Conservation (phyloP, 1,140 invertebrate genomes). For the Pissodes strobi region DNA sequence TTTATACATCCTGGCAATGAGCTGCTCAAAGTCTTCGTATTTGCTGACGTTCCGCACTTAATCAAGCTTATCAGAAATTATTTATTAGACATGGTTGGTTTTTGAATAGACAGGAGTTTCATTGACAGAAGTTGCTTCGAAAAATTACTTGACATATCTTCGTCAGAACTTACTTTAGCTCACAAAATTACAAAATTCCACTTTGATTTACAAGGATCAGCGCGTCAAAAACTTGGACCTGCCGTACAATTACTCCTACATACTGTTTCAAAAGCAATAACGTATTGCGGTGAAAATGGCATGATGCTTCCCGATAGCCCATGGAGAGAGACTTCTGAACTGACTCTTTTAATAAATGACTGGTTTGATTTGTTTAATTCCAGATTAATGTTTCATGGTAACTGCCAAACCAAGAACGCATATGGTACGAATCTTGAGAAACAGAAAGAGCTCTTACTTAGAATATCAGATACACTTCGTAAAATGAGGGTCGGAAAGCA, state of each 20-base stretch:
- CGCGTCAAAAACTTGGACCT: slow-evolving; percentile 24
- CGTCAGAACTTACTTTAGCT: too few relatives aligned
- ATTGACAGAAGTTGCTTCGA: background rate
- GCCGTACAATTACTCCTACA: slow-evolving; percentile 4
- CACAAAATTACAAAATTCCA: too few relatives aligned
- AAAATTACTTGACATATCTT: background rate
- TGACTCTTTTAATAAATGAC: slow-evolving; percentile 13
- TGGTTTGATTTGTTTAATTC: slow-evolving; percentile 30
- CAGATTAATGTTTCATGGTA: too few relatives aligned
- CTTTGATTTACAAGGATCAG: too few relatives aligned
- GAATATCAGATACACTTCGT: too few relatives aligned
- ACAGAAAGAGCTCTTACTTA: too few relatives aligned
- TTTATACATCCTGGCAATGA: too few relatives aligned
- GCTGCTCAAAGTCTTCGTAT: too few relatives aligned
- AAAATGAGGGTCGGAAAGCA: too few relatives aligned
- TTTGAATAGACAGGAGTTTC: background rate
- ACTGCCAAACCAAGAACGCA: too few relatives aligned
- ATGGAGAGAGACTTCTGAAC: slow-evolving; percentile 22
- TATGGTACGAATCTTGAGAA: too few relatives aligned
- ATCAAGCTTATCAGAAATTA: slow-evolving; percentile 13
- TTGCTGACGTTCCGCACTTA: slow-evolving; percentile 28
- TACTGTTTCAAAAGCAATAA: slow-evolving; percentile 18
- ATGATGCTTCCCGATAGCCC: slow-evolving; percentile 9
- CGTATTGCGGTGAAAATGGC: slow-evolving; percentile 1
- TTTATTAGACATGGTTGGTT: background rate